Evolutionary conservation across 2,888 invertebrate species (phyloP).

Genomic region (Hyposoter didymator): DNA sequence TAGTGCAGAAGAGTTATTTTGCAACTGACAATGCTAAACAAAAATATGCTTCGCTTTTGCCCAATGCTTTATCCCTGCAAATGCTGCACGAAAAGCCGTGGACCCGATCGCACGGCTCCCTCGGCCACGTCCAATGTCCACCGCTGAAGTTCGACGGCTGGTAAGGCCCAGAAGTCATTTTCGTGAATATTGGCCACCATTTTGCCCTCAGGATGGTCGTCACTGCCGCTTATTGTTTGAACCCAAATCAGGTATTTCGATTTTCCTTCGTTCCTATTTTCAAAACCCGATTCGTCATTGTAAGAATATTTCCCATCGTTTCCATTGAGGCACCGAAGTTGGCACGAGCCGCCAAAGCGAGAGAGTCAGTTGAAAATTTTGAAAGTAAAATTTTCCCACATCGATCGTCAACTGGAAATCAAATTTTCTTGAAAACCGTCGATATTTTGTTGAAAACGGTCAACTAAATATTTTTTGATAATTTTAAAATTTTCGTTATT

Average conservation of each 20-base stretch:
- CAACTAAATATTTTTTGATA: no score
- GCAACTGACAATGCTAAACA: conserved; percentile 41
- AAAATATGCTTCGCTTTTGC: conserved; percentile 59
- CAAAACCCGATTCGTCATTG: neutral
- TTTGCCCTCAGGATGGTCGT: conserved; percentile 69
- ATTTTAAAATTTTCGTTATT: no score
- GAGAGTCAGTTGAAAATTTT: no score
- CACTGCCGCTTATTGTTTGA: conserved; percentile 68
- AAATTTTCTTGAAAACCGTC: no score
- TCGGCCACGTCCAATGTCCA: conserved; percentile 66
- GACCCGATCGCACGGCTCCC: conserved; percentile 63
- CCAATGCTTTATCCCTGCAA: conserved; percentile 48
- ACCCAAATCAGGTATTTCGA: conserved; percentile 66
- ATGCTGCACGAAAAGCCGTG: conserved; percentile 50
- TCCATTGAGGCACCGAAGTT: neutral
- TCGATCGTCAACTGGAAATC: no score
- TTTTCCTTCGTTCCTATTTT: neutral
- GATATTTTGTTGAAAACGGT: no score
- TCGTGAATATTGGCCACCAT: conserved; percentile 72
- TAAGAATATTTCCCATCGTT: neutral
- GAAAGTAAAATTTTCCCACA: no score
- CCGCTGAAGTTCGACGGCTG: conserved; percentile 66
- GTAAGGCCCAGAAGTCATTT: conserved; percentile 69
- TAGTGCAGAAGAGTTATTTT: neutral
- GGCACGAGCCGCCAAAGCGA: no score